These are phyloP conservation scores for Tinamus major DNA, from an alignment of 2,797 vertebrate genomes.

Conservation along the genomic window DNA sequence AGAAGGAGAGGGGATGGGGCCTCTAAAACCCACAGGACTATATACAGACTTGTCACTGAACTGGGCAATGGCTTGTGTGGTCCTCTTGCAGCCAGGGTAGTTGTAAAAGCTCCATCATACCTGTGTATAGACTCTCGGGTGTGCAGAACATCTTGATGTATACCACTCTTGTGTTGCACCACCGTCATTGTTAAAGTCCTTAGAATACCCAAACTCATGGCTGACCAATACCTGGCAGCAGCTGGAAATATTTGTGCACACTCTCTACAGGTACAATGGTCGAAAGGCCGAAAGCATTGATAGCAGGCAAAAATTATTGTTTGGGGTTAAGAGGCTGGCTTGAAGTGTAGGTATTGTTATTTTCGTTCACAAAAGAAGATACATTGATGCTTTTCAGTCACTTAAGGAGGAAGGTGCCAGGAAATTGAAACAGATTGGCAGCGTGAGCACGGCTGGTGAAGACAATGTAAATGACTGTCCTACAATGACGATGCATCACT, in stretches of 20 bases:
- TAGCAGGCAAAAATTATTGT: neutral
- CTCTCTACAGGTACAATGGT: neutral
- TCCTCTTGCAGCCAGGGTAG: neutral
- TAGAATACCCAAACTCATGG: neutral
- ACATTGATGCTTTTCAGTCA: neutral
- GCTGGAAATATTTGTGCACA: neutral
- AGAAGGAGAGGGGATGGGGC: neutral
- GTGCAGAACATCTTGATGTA: neutral
- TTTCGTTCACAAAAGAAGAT: neutral
- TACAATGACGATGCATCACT: neutral
- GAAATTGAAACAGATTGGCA: neutral
- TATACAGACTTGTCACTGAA: neutral
- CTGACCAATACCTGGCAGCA: neutral
- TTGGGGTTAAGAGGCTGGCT: neutral
- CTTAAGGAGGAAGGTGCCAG: neutral
- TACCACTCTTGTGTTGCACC: neutral
- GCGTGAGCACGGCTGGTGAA: neutral
- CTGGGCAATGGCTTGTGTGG: neutral
- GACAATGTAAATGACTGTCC: neutral
- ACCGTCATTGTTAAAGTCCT: neutral
- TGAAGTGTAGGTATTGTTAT: neutral
- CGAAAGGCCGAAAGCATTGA: neutral
- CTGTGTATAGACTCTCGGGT: neutral
- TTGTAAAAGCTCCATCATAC: neutral
- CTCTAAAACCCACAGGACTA: neutral